A percentile compares a stretch with the other conserved stretches of the same genome.
phyloP scores from a whole-genome alignment of 2,888 invertebrate species.

The Phalera bucephala region DNA sequence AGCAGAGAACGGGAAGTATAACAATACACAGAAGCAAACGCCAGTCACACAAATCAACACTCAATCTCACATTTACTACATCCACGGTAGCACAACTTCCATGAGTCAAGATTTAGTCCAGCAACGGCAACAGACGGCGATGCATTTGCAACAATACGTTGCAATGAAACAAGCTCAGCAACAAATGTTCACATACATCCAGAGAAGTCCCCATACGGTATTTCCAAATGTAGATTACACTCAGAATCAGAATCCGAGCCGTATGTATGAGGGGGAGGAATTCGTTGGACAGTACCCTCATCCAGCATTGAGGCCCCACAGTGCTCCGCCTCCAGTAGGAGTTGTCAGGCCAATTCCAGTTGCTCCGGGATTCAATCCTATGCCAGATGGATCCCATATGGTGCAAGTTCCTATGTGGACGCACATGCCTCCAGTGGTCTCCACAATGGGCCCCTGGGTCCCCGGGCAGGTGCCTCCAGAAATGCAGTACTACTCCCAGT shows the following conservation, averaged over 20 bases:
- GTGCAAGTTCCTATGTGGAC: slow-evolving; percentile 74
- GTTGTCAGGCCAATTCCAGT: slow-evolving; percentile 63
- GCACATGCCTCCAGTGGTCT: slow-evolving; percentile 64
- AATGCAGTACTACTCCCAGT: slow-evolving; percentile 74
- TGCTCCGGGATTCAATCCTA: slow-evolving; percentile 49
- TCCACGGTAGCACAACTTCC: slow-evolving; percentile 58
- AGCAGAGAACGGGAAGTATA: slow-evolving; percentile 50
- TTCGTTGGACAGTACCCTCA: slow-evolving; percentile 61
- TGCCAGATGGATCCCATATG: slow-evolving; percentile 63
- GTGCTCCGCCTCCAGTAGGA: slow-evolving; percentile 65
- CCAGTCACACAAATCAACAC: slow-evolving; percentile 45
- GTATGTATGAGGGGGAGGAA: slow-evolving; percentile 67
- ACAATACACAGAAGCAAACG: slow-evolving; percentile 40
- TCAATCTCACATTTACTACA: slow-evolving; percentile 72
- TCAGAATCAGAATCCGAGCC: slow-evolving; percentile 46
- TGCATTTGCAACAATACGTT: slow-evolving; percentile 77
- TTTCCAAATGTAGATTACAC: slow-evolving; percentile 66
- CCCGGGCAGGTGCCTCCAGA: slow-evolving; percentile 63
- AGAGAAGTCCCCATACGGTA: slow-evolving; percentile 71
- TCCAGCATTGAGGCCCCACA: slow-evolving; percentile 64
- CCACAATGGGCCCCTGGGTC: slow-evolving; percentile 66
- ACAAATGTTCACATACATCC: slow-evolving; percentile 73
- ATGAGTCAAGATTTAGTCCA: slow-evolving; percentile 65
- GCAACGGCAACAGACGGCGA: slow-evolving; percentile 75
- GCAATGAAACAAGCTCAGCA: slow-evolving; percentile 82